phyloP scores from a whole-genome alignment of 1,140 invertebrate genomes.

The Drosophila watanabei region DNA sequence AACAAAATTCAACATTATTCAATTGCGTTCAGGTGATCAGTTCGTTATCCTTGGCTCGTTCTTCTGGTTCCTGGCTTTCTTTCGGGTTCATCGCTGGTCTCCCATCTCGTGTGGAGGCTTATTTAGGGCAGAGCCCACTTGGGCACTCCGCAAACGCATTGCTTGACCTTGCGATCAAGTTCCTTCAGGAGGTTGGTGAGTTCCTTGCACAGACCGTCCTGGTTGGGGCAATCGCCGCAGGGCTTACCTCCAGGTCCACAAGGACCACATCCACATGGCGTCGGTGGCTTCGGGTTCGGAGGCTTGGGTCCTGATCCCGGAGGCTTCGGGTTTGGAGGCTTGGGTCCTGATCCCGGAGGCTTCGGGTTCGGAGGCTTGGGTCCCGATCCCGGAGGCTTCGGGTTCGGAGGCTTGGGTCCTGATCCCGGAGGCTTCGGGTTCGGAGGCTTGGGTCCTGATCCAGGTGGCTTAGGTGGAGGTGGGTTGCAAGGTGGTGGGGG shows the following conservation, averaged over 20 bases:
- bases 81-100: neutral
- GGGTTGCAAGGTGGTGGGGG: neutral
- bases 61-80: no score
- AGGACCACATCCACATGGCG: conserved; percentile 6
- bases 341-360: neutral
- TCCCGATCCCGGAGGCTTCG: neutral
- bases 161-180: conserved; percentile 9
- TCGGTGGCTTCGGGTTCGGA: neutral
- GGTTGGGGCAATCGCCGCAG: conserved; percentile 15
- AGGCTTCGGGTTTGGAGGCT: neutral
- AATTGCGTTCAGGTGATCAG: conserved; percentile 5
- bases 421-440: neutral
- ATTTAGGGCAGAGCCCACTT: neutral
- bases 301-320: neutral
- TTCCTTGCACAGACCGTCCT: conserved; percentile 3
- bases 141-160: conserved; percentile 39
- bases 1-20: conserved; percentile 11
- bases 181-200: neutral
- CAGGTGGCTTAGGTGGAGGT: neutral
- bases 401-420: neutral
- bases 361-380: no score
- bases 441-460: no score
- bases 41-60: conserved; percentile 7
- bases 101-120: neutral
- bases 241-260: conserved; percentile 47